Evolutionary conservation across 2,888 invertebrate genomes (phyloP).

Genomic region (Furcula furcula): DNA sequence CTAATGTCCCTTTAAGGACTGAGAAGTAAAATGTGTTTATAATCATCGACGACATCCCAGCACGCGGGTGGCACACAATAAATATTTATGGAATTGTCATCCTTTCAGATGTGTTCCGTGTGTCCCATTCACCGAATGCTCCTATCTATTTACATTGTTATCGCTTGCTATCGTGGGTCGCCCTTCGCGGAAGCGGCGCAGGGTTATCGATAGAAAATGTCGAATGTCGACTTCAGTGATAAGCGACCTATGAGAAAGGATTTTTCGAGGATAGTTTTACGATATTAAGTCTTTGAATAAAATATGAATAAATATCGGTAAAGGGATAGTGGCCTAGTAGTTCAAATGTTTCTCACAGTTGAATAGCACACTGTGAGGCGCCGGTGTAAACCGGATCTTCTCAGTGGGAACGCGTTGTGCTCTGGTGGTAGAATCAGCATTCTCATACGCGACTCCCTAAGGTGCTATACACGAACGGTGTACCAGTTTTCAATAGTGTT

Average conservation of each 20-base stretch:
- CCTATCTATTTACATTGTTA: constrained; percentile 41
- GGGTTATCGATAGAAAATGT: constrained; percentile 45
- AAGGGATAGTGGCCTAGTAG: no score
- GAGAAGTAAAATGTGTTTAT: no score
- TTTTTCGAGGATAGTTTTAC: constrained; percentile 15
- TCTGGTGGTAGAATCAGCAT: no score
- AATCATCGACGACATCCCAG: not conserved
- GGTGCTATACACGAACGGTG: no score
- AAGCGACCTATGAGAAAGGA: constrained; percentile 29
- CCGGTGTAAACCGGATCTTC: no score
- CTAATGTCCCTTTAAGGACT: no score
- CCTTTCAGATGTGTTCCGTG: constrained; percentile 21
- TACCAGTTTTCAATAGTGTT: no score
- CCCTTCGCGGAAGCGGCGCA: constrained; percentile 45
- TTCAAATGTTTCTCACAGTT: no score
- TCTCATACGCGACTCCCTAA: no score
- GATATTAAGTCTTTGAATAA: not conserved
- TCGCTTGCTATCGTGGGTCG: constrained; percentile 46
- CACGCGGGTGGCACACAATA: constrained; percentile 22
- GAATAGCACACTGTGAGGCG: no score
- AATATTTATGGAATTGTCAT: constrained; percentile 33
- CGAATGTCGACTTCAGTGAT: constrained; percentile 24
- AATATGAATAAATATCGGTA: not conserved
- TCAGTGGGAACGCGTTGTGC: no score
- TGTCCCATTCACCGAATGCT: constrained; percentile 36